phyloP scores from a whole-genome alignment of 2,113 vertebrate genomes.

The Elaphurus davidianus region DNA sequence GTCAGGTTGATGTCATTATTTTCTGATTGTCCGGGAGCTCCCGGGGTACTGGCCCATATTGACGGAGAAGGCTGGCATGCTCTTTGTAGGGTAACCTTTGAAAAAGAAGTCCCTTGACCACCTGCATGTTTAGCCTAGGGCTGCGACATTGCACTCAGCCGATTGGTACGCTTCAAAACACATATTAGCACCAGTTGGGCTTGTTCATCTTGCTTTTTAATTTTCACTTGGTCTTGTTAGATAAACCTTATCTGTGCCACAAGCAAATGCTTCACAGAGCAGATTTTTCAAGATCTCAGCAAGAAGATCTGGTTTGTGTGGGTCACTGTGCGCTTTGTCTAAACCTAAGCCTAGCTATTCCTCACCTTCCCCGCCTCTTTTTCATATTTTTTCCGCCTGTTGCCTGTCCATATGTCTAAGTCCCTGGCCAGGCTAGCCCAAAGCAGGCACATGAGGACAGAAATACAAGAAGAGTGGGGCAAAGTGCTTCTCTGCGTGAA shows the following conservation, averaged over 20 bases:
- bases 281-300: slow-evolving; percentile 75
- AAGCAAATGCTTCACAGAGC: slow-evolving; percentile 77
- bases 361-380: slow-evolving; percentile 62
- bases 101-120: slow-evolving; percentile 88
- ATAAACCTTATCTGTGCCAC: slow-evolving; percentile 78
- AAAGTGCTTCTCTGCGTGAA: slow-evolving; percentile 77
- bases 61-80: slow-evolving; percentile 86
- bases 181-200: slow-evolving; percentile 80
- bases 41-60: slow-evolving; percentile 89
- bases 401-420: slow-evolving; percentile 63
- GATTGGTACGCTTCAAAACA: slow-evolving; percentile 84
- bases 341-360: slow-evolving; percentile 64
- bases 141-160: slow-evolving; percentile 80
- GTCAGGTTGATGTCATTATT: slow-evolving; percentile 96
- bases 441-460: slow-evolving; percentile 63
- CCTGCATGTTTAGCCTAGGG: slow-evolving; percentile 89
- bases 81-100: slow-evolving; percentile 91
- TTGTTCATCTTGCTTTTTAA: slow-evolving; percentile 82
- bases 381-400: neutral
- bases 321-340: slow-evolving; percentile 82
- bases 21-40: slow-evolving; percentile 91
- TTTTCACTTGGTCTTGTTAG: slow-evolving; percentile 79
- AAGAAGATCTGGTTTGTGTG: slow-evolving; percentile 47
- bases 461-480: slow-evolving; percentile 62
- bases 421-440: slow-evolving; percentile 58